phyloP scores from a whole-genome alignment of 1,140 invertebrate species.

The Geopemphigus sp. region DNA sequence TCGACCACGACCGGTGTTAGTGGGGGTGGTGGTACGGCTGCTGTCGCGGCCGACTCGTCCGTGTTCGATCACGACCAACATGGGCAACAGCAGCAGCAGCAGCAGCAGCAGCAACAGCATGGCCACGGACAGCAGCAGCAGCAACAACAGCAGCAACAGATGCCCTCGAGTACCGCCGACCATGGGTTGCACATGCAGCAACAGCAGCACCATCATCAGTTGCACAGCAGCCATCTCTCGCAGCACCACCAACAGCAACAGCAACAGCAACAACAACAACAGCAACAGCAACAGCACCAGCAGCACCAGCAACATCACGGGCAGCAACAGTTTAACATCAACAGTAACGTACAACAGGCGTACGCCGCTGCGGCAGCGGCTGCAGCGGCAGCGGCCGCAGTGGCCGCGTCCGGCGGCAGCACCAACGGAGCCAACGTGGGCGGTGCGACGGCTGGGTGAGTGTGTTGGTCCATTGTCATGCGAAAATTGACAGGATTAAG shows the following conservation, averaged over 20 bases:
- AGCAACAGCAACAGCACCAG: constrained; percentile 17
- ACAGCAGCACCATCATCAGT: constrained; percentile 85
- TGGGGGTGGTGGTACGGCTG: constrained; percentile 84
- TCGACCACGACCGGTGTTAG: constrained; percentile 68
- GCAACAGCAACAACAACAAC: not conserved
- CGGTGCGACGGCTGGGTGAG: not conserved
- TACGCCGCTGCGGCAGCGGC: constrained; percentile 38
- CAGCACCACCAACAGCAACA: constrained; percentile 60
- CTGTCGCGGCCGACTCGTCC: constrained; percentile 87
- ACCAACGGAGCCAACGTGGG: not conserved
- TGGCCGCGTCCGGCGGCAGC: constrained; percentile 1
- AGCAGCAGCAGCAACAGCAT: constrained; percentile 73
- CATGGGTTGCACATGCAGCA: constrained; percentile 50
- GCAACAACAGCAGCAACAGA: constrained; percentile 66
- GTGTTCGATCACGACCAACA: constrained; percentile 83
- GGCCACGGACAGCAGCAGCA: constrained; percentile 65
- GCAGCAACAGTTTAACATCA: constrained; percentile 42
- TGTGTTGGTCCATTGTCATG: no score
- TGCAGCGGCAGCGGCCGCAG: constrained; percentile 34
- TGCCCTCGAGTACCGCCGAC: constrained; percentile 42
- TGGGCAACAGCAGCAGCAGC: constrained; percentile 75
- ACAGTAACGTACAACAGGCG: constrained; percentile 24
- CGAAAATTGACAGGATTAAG: no score
- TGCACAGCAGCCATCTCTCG: constrained; percentile 57
- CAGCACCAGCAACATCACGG: constrained; percentile 19